Evolutionary conservation across 2,888 invertebrate species (phyloP).

Genomic region (Desoria tigrina): DNA sequence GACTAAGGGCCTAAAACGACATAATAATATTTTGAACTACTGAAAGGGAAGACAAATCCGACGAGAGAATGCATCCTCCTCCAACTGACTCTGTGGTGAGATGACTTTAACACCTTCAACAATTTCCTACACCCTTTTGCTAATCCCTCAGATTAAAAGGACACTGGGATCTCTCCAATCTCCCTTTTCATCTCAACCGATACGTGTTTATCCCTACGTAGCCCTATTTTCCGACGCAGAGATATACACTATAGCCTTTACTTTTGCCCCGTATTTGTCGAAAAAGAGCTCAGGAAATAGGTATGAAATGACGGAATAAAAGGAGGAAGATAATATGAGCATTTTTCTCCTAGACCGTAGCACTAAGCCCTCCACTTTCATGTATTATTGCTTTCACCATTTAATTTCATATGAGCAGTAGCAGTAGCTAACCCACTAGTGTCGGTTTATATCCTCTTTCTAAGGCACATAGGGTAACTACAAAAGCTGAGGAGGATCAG

Average conservation of each 20-base stretch:
- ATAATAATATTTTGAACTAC: not conserved
- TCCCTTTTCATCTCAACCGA: not conserved
- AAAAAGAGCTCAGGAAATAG: no score
- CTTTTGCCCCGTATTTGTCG: no score
- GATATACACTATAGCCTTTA: no score
- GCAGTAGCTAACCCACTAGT: no score
- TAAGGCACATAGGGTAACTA: no score
- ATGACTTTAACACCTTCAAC: conserved; percentile 49
- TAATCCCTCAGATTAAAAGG: conserved; percentile 48
- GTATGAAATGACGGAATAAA: not conserved
- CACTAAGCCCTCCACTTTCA: conserved; percentile 30
- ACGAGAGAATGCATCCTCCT: no score
- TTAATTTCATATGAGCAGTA: no score
- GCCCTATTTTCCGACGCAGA: not conserved
- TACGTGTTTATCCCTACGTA: not conserved
- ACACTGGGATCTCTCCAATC: conserved; percentile 6
- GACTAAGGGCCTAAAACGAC: conserved; percentile 14
- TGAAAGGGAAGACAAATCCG: not conserved
- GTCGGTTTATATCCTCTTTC: no score
- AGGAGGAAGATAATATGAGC: not conserved
- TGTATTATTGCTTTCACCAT: conserved; percentile 38
- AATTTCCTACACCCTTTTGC: conserved; percentile 40
- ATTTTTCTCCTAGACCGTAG: not conserved
- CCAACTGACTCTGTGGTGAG: no score
- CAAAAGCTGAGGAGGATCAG: no score